These are phyloP conservation scores for Harpalus rufipes DNA, from an alignment of 2,888 invertebrate species.

Conservation along the genomic window DNA sequence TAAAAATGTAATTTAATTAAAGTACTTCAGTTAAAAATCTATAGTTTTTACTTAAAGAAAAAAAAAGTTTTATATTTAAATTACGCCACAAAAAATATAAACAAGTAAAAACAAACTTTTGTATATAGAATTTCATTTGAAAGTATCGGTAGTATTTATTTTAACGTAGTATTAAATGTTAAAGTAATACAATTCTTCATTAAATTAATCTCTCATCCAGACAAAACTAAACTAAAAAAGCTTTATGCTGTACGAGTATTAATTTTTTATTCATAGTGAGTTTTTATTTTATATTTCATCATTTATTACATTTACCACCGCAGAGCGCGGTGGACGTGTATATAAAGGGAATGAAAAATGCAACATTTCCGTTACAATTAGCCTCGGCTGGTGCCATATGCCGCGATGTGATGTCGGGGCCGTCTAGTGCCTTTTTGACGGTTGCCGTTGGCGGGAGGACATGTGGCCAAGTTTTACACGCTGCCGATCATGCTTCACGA, in stretches of 20 bases:
- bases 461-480: conserved; percentile 30
- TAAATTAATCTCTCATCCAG: neutral
- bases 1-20: neutral
- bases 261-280: neutral
- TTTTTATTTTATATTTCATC: neutral
- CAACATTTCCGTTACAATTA: conserved; percentile 50
- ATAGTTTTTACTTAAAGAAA: neutral
- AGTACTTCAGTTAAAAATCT: neutral
- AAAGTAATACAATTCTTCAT: too few relatives aligned
- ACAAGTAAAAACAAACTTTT: neutral
- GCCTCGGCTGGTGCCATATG: conserved; percentile 22
- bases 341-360: conserved; percentile 21
- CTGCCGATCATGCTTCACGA: conserved; percentile 29
- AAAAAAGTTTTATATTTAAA: neutral
- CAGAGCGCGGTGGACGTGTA: too few relatives aligned
- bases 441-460: conserved; percentile 31
- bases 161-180: too few relatives aligned
- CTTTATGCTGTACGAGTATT: neutral
- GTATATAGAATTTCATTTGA: too few relatives aligned
- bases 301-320: neutral
- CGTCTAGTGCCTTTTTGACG: too few relatives aligned
- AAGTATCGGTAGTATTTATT: too few relatives aligned
- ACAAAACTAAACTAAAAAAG: neutral
- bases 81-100: neutral
- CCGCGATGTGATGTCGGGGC: neutral